Evolutionary conservation across 2,113 vertebrate genomes (phyloP), one percentile per base, ranked within the genome.

Genomic region (Hepsetus odoe): DNA sequence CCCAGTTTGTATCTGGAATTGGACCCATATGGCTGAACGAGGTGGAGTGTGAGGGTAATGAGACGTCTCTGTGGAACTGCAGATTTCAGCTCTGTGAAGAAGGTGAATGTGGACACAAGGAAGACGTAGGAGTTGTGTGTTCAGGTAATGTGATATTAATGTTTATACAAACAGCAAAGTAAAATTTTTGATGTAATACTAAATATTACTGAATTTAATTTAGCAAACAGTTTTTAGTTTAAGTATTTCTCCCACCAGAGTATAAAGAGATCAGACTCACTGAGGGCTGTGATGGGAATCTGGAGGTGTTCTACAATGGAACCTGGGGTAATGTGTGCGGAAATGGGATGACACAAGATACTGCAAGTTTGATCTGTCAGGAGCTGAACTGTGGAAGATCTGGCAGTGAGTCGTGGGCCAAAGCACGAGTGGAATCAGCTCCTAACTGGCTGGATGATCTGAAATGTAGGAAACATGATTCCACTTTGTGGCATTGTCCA

Each of bases 271-370:
- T 82, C 28, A 65, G 46, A 49, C 61, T 77, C 46, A 30, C 61
- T 22, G 40, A 77, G 46, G 62, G 44, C 11, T 67, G 61, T 67
- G 58, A 75, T 64, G 76, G 74, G 16, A 44, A 68, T 4, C 1
- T 84, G 22, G 79, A 84, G 38, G 76, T 84, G 53, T 76, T 79
- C 58, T 84, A 84, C 80, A 84, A 82, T 76, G 75, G 77, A 16
- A 14, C 64, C 77, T 83, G 81, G 82, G 72, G 72, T 26, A 76
- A 62, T 14, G 66, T 80, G 3, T 84, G 82, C 26, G 44, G 16
- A 46, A 71, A 75, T 56, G 14, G 20, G 8, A 78, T 82, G 80
- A 28, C 65, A 32, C 24, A 9, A 49, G 51, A 75, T 13, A 82
- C 79, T 59, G 71, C 51, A 4, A 62, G 33, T 59, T 9, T 85